phyloP scores from a whole-genome alignment of 2,797 vertebrate species.

The Coregonus suidteri region DNA sequence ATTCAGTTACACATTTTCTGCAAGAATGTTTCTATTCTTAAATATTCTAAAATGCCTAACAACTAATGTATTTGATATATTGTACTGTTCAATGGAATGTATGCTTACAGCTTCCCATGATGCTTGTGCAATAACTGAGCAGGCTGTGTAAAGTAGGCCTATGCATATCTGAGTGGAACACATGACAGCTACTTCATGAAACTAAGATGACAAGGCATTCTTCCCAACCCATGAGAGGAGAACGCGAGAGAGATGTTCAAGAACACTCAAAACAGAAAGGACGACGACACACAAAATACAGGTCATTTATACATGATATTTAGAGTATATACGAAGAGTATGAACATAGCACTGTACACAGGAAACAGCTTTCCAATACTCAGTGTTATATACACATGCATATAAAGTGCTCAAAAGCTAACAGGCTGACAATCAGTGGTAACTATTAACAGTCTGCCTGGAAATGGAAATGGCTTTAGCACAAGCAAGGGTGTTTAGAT shows the following conservation, averaged over 20 bases:
- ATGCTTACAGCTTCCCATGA: neutral
- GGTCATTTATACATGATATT: slow-evolving; percentile 59
- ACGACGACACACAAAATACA: slow-evolving; percentile 38
- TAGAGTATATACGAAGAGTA: slow-evolving; percentile 52
- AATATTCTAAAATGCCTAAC: neutral
- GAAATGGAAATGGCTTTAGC: slow-evolving; percentile 29
- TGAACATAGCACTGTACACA: slow-evolving; percentile 58
- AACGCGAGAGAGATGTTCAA: slow-evolving; percentile 63
- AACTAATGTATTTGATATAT: neutral
- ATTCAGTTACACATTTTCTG: neutral
- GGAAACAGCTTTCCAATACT: slow-evolving; percentile 52
- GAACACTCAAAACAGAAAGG: slow-evolving; percentile 51
- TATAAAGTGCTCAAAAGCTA: slow-evolving; percentile 60
- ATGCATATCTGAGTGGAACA: neutral
- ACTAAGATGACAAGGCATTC: slow-evolving; percentile 59
- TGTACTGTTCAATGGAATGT: neutral
- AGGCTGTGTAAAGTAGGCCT: neutral
- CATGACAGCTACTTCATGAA: neutral
- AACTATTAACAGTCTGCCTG: slow-evolving; percentile 59
- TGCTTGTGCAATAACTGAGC: neutral
- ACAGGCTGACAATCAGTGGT: slow-evolving; percentile 51
- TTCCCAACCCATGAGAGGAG: slow-evolving; percentile 70
- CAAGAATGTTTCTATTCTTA: neutral
- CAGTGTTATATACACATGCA: slow-evolving; percentile 57
- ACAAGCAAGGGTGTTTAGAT: slow-evolving; percentile 27